Conservation (phyloP, 2,113 vertebrate genomes). For the Spermophilus dauricus region DNA sequence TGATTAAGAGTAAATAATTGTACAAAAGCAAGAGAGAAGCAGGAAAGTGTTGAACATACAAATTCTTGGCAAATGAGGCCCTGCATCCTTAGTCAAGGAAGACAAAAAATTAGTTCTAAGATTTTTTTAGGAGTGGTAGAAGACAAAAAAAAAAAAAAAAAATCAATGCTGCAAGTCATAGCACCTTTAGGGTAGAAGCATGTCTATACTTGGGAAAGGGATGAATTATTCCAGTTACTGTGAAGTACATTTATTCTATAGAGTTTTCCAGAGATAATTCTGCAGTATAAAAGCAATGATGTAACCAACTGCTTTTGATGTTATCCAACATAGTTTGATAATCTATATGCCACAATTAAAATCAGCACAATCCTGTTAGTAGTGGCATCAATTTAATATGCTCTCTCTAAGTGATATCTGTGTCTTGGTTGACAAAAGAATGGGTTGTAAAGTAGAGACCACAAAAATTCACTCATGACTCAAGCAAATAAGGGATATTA, state of each 20-base stretch:
- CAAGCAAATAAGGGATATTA: constrained; percentile 2
- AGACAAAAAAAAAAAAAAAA: constrained; percentile 14
- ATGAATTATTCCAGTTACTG: background rate
- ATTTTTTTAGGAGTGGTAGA: background rate
- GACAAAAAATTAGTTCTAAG: background rate
- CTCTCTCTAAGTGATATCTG: background rate
- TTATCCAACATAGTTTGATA: background rate
- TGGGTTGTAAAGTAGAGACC: background rate
- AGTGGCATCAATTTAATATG: background rate
- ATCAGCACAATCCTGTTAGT: background rate
- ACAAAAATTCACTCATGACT: background rate
- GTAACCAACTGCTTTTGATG: background rate
- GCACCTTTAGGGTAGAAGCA: background rate
- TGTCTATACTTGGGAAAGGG: background rate
- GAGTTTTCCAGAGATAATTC: background rate
- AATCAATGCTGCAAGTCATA: background rate
- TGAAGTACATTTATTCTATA: background rate
- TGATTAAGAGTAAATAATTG: background rate
- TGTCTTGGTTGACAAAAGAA: background rate
- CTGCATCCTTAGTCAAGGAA: background rate
- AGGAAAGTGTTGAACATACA: background rate
- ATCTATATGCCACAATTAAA: constrained; percentile 20
- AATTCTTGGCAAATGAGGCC: background rate
- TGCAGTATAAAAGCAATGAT: background rate
- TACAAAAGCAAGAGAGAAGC: background rate